Percentiles rank a stretch among this genome's conserved stretches.
These are phyloP conservation scores for Gasteruption jaculator DNA, from an alignment of 2,888 invertebrate species.

Conservation along the genomic window DNA sequence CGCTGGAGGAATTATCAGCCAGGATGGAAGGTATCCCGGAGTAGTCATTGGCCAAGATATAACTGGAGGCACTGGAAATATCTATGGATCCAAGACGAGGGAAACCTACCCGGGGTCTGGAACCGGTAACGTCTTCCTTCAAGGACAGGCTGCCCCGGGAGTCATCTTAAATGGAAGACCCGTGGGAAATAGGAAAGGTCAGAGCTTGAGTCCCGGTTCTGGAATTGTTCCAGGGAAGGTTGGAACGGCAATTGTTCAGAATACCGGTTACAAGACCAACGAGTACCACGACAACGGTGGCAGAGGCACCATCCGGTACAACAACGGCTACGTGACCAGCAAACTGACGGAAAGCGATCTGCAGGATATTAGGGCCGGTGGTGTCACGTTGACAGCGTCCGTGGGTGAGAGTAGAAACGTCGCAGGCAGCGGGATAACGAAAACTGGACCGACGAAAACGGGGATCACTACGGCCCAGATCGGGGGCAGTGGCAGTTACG, in stretches of 20 bases:
- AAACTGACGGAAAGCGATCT: constrained; percentile 42
- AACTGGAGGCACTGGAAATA: too few relatives aligned
- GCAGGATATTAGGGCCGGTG: constrained; percentile 39
- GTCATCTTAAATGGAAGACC: too few relatives aligned
- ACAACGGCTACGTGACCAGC: constrained; percentile 36
- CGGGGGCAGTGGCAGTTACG: constrained; percentile 44
- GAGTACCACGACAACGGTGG: constrained; percentile 41
- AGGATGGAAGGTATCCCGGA: too few relatives aligned
- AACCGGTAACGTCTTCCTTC: too few relatives aligned
- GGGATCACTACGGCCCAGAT: constrained; percentile 42
- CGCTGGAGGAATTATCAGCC: too few relatives aligned
- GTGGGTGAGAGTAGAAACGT: constrained; percentile 39
- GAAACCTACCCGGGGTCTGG: too few relatives aligned
- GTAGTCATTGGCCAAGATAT: too few relatives aligned
- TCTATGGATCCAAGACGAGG: too few relatives aligned
- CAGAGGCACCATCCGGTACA: constrained; percentile 38
- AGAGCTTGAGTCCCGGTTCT: too few relatives aligned
- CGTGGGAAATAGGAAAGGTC: too few relatives aligned
- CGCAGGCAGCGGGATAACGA: constrained; percentile 39
- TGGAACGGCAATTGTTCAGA: constrained; percentile 9
- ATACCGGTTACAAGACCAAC: constrained; percentile 35
- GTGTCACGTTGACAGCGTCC: constrained; percentile 39
- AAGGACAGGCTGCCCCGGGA: constrained; percentile 28
- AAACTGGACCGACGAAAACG: constrained; percentile 44
- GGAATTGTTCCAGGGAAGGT: constrained; percentile 4